phyloP scores from a whole-genome alignment of 2,888 invertebrate species.

The Leptopilina myrica region DNA sequence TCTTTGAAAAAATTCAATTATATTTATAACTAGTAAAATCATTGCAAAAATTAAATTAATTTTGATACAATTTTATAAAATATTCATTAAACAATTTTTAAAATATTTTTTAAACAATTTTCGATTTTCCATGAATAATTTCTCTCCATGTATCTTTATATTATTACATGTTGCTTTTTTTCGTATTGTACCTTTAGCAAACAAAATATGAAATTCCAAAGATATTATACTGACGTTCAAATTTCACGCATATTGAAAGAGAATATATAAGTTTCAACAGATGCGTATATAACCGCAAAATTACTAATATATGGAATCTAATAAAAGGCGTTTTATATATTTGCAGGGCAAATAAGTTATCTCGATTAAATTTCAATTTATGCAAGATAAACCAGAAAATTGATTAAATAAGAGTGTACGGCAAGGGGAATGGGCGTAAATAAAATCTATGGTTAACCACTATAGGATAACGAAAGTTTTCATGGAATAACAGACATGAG shows the following conservation, averaged over 20 bases:
- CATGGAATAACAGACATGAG: background rate
- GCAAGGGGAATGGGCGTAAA: slow-evolving; percentile 13
- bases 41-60: too few relatives aligned
- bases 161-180: background rate
- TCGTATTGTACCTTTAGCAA: background rate
- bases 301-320: slow-evolving; percentile 18
- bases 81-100: too few relatives aligned
- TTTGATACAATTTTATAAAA: too few relatives aligned
- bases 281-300: slow-evolving; percentile 29
- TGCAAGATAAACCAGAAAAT: slow-evolving; percentile 37
- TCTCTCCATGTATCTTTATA: too few relatives aligned
- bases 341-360: slow-evolving; percentile 29
- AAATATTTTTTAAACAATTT: too few relatives aligned
- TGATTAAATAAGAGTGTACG: slow-evolving; percentile 34
- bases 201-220: background rate
- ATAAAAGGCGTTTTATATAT: slow-evolving; percentile 10
- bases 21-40: too few relatives aligned
- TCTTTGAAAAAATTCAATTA: too few relatives aligned
- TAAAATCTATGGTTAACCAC: background rate
- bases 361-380: slow-evolving; percentile 36
- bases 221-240: slow-evolving; percentile 5
- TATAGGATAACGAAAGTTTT: slow-evolving; percentile 10
- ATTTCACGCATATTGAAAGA: slow-evolving; percentile 17
- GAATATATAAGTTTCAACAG: background rate
- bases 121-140: too few relatives aligned